Conservation (phyloP, 2,888 invertebrate genomes). For the Phalera bucephala region DNA sequence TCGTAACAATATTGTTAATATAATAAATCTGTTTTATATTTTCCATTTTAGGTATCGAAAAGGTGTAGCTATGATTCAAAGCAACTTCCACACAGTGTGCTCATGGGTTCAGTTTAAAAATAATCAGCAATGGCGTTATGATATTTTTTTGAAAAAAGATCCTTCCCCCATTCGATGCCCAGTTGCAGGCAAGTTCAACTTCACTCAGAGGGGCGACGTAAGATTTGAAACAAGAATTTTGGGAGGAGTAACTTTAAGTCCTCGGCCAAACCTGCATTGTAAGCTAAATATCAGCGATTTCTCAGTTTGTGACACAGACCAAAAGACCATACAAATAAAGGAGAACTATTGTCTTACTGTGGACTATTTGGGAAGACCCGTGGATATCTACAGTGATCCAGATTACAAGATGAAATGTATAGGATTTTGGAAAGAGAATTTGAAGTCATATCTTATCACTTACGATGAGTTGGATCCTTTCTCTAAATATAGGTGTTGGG, state of each 20-base stretch:
- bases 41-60: slow-evolving; percentile 90
- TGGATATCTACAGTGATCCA: slow-evolving; percentile 97
- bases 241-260: slow-evolving; percentile 97
- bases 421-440: slow-evolving; percentile 98
- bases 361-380: slow-evolving; percentile 96
- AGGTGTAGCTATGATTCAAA: slow-evolving; percentile 94
- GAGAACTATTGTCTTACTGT: slow-evolving; percentile 98
- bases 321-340: slow-evolving; percentile 96
- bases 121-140: slow-evolving; percentile 93
- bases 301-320: slow-evolving; percentile 97
- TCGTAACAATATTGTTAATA: too few species aligned
- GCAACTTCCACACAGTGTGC: slow-evolving; percentile 95
- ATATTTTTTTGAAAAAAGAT: slow-evolving; percentile 92
- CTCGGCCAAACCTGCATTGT: slow-evolving; percentile 95
- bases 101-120: slow-evolving; percentile 97
- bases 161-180: slow-evolving; percentile 97
- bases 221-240: slow-evolving; percentile 96
- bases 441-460: slow-evolving; percentile 97
- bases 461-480: slow-evolving; percentile 98
- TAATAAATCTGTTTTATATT: too few species aligned
- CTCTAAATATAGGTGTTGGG: slow-evolving; percentile 98
- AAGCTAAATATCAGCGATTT: slow-evolving; percentile 97
- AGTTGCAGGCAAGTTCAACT: slow-evolving; percentile 97
- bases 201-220: slow-evolving; percentile 95
- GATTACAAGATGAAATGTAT: slow-evolving; percentile 99